Evolutionary conservation across 2,113 vertebrate genomes (phyloP), one percentile per base, ranked within the genome.

Genomic region (Ictalurus punctatus): DNA sequence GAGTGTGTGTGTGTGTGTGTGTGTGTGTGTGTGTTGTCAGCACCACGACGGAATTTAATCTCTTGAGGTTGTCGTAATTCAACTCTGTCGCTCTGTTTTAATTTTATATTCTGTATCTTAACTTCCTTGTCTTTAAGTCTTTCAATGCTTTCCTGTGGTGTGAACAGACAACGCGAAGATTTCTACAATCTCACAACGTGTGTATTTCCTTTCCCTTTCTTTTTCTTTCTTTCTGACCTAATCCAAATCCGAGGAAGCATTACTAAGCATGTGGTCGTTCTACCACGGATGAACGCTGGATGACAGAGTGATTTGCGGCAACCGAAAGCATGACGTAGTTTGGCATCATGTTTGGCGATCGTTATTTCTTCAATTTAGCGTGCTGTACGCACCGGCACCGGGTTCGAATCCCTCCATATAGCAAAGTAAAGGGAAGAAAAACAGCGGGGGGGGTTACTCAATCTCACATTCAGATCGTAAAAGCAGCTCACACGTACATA

Each of bases 381-480:
- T 52, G 37, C 37, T 37, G 59, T 52, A 37, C 58, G 76, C 61
- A 12, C 74, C 86, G 81, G 81, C 81, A 83, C 56, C 25, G 19
- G 86, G 59, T 56, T 81, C 61, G n/a, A 56, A 54, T 71, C 65
- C 67, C 84, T 40, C 63, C 21, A 6, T 58, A 63, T 6, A 79
- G 56, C 58, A 30, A 90, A 87, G 73, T 34, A 16, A 90, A 90
- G 73, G 78, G 93, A 91, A 91, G 88, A 90, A 90, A 92, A 21
- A 21, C 86, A 92, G 93, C 34, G 34, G 34, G 34, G 34, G 34
- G 34, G 34, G 34, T 34, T 34, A 34, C 34, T 34, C 34, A 34
- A 34, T 94, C 92, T 92, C 93, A 95, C 94, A 95, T 95, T 96
- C 94, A 94, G 94, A 93, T 95, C 93, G 93, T 94, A 95, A 92